Evolutionary conservation across 2,113 vertebrate genomes (phyloP).

Genomic region (Hippolais icterina): DNA sequence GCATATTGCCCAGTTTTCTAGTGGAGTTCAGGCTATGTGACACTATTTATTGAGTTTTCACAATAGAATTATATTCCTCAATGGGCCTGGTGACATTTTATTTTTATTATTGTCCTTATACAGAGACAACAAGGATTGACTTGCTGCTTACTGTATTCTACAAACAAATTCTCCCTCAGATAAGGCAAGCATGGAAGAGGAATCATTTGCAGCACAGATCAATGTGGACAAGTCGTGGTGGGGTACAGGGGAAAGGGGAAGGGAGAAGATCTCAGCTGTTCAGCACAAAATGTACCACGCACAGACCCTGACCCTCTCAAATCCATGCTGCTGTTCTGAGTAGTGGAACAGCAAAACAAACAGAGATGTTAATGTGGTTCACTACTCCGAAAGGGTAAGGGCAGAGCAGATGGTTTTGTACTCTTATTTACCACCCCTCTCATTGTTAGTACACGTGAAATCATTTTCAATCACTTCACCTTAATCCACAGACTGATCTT

Average conservation of each 20-base stretch:
- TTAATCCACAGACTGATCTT: not conserved
- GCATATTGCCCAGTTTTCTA: not conserved
- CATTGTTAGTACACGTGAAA: not conserved
- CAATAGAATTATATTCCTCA: not conserved
- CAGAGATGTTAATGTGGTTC: not conserved
- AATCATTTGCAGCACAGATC: not conserved
- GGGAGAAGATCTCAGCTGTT: not conserved
- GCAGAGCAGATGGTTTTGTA: not conserved
- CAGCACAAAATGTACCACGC: no score
- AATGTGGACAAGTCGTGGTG: not conserved
- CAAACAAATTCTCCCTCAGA: not conserved
- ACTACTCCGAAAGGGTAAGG: not conserved
- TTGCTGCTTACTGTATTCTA: not conserved
- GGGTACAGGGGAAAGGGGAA: not conserved
- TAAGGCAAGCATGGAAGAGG: not conserved
- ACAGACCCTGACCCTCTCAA: not conserved
- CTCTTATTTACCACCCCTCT: not conserved
- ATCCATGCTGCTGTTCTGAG: not conserved
- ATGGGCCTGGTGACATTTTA: accelerated
- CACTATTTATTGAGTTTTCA: not conserved
- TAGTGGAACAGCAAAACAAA: not conserved
- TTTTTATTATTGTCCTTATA: not conserved
- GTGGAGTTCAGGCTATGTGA: not conserved
- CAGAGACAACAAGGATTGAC: not conserved
- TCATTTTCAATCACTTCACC: not conserved